Evolutionary conservation across 2,113 vertebrate species (phyloP), one percentile per base, ranked within the genome.

Genomic region (Solea solea): DNA sequence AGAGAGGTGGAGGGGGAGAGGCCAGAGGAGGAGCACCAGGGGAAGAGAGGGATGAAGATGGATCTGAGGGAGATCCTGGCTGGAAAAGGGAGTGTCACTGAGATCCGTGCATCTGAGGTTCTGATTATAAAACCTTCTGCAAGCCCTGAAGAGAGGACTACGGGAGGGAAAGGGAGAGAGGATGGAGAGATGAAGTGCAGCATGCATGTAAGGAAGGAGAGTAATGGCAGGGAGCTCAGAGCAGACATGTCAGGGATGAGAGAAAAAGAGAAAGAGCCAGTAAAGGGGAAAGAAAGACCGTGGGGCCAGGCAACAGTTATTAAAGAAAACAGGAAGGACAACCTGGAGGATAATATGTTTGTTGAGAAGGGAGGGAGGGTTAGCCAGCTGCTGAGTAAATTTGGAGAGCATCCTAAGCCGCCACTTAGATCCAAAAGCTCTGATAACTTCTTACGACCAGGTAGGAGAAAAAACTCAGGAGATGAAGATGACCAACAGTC

Each of bases 361-460:
- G 14, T 72, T 0, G 90, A 90, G 8, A 78, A 50, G 42, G 88
- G 82, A n/a, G 94, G 93, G 0, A 87, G 93, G n/a, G 95, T 95
- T 13, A 95, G 93, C 48, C 88, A 92, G 79, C 75, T 95, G 45
- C 83, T 94, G 25, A 94, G 92, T 69, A 93, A 90, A 60, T 95
- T 95, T 0, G 93, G 93, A 21, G 81, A 93, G 55, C 81, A 89
- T 6, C 89, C 77, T 1, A 92, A 90, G 55, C 71, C 72, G 13
- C 90, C 91, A 2, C 90, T 85, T 44, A 89, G 93, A 16, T 95
- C 94, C 16, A 93, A 93, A 85, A 95, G 95, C 81, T 93, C 90
- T 0, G 95, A 95, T 28, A 91, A 91, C 66, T 89, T 95, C 65
- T 69, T 83, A 16, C 61, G 21, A 0, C 83, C 83, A 0, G 74